These are phyloP conservation scores for Scartelaos histophorus DNA, from an alignment of 2,113 vertebrate genomes.

Conservation along the genomic window DNA sequence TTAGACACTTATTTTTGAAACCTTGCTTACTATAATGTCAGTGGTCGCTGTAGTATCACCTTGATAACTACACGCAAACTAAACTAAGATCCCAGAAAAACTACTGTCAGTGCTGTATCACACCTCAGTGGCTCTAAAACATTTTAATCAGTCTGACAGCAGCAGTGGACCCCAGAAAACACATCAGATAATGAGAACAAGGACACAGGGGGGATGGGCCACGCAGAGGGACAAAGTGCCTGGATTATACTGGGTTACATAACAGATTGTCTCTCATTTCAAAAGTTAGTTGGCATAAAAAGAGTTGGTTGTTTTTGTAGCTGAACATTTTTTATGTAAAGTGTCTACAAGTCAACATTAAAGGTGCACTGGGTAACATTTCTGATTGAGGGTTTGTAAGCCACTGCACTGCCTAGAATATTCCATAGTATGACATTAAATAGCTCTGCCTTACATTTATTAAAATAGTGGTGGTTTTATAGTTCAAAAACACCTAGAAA, in stretches of 20 bases:
- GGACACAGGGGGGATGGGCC: neutral
- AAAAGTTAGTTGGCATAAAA: neutral
- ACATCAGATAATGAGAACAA: conserved; percentile 69
- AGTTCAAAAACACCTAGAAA: too few relatives aligned
- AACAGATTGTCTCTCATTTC: conserved; percentile 8
- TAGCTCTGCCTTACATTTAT: too few relatives aligned
- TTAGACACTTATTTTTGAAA: neutral
- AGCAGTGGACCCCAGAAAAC: conserved; percentile 54
- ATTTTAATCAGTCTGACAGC: conserved; percentile 72
- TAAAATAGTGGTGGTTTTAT: too few relatives aligned
- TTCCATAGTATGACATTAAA: too few relatives aligned
- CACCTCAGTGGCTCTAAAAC: conserved; percentile 64
- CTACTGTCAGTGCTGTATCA: conserved; percentile 32
- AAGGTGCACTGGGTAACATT: neutral
- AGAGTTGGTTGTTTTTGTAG: neutral
- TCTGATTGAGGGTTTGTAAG: neutral
- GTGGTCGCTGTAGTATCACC: neutral
- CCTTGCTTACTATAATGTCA: neutral
- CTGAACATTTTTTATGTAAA: neutral
- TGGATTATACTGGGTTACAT: conserved; percentile 37
- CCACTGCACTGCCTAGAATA: neutral
- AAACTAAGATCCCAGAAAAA: conserved; percentile 29
- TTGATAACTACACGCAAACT: neutral
- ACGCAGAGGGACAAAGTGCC: conserved; percentile 26
- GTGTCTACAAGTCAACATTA: neutral